Base-by-base conservation (phyloP, 2,888 invertebrate genomes). In the Parnassius orleans region DNA sequence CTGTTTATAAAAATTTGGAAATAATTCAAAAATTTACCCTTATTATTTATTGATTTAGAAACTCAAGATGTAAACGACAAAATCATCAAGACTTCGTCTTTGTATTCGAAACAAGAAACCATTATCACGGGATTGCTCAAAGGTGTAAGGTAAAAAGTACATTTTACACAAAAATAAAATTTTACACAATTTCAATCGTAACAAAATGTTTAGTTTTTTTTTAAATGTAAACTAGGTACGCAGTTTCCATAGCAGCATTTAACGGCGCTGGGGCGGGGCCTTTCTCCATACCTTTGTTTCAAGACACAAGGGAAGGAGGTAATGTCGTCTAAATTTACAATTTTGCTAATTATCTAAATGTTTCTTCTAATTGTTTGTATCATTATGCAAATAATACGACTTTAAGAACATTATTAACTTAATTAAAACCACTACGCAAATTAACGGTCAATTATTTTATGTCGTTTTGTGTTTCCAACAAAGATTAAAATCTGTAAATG, bases 221-320 rank as follows among this genome's bases (percentile, higher is more conserved):
- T 33, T 33, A 2, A 19, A 33, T 33, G 33, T 33, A 57, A 12
- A 58, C 94, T 11, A 95, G 96, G 74, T 98, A 98, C 84, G 95
- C 95, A 65, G 94, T 98, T 15, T 94, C 95, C 15, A 95, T 98
- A 53, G 94, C 95, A 61, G 97, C 97, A 0, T 95, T 96, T 81
- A 98, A 98, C 81, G 94, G 95, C 65, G 95, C 96, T 12, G 97
- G 97, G 0, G 93, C 94, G 51, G 97, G 98, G 10, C 96, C 97
- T 0, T 93, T 95, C 69, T 96, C 97, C 12, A 93, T 94, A 3
- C 94, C 95, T 44, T 90, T 96, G 19, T 94, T 95, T 69, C 96
- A 96, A 64, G 95, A 96, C 47, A 98, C 98, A 0, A 93, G 96
- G 64, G 97, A 97, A 93, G 97, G 97, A 82, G 95, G 95, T 95